Evolutionary conservation across 1,140 invertebrate genomes (phyloP), one percentile per base, ranked within the genome.

Genomic region (Sitophilus oryzae): DNA sequence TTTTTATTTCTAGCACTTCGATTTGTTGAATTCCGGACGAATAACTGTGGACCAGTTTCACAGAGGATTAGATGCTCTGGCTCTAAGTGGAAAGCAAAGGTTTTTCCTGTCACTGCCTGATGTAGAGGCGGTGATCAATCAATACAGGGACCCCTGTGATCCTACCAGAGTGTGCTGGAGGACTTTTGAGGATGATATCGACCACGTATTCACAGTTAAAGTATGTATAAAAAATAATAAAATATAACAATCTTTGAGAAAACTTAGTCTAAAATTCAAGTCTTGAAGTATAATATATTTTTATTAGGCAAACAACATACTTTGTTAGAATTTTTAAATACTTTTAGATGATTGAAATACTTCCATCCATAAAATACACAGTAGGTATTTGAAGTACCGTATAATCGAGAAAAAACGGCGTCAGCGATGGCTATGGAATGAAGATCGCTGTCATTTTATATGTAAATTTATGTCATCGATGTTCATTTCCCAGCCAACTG

Each of bases 161-260:
- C 69, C 70, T 0, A 73, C 77, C 18, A 72, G 79, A 30, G 73
- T 86, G 14, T 82, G 78, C 53, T 86, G 84, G 83, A 76, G 77
- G 30, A 80, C 77, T n/a, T 87, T 86, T 63, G 79, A 81, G 56
- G 81, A 85, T 59, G 84, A 86, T 62, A 79, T 86, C 36, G 80
- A 86, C 48, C 62, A 66, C 81, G 83, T 85, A 3, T 85, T 85
- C 55, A 82, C 82, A 0, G 74, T 79, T 4, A 83, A 83, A 53
- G 68, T 70, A 60, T 16, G 46, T 48, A 38, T 35, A 37, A 16
- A 20, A 52, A 35, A 35, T 35, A 11, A 1, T 10, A 48, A 48
- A 19, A 37, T 41, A 38, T 48, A n/a, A n/a, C n/a, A n/a, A n/a
- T n/a, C n/a, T n/a, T n/a, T n/a, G n/a, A n/a, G n/a, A n/a, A n/a